Evolutionary conservation across 2,797 vertebrate species (phyloP).

Genomic region (Nannoperca australis): DNA sequence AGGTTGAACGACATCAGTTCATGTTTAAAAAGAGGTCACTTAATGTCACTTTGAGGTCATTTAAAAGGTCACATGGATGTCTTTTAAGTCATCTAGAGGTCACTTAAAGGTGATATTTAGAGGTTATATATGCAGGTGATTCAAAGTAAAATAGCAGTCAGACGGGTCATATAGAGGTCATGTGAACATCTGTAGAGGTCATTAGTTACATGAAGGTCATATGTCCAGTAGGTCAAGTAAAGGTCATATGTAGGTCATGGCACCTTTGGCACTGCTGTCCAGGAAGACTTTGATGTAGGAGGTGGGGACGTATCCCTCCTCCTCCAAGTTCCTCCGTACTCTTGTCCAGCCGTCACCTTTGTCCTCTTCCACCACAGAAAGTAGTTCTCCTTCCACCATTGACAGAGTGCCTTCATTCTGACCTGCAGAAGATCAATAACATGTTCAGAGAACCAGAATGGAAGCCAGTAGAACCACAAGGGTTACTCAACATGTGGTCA

Average conservation of each 20-base stretch:
- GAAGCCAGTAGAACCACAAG: background rate
- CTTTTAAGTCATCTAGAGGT: background rate
- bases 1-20: background rate
- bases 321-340: constrained; percentile 93
- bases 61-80: background rate
- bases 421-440: constrained; percentile 80
- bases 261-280: constrained; percentile 97
- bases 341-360: constrained; percentile 99
- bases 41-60: background rate
- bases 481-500: background rate
- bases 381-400: constrained; percentile 95
- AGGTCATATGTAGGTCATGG: constrained; percentile 68
- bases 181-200: background rate
- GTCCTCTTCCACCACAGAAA: constrained; percentile 98
- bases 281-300: constrained; percentile 98
- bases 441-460: background rate
- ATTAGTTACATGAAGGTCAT: background rate
- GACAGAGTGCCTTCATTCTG: constrained; percentile 98
- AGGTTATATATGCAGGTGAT: too few relatives aligned
- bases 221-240: background rate
- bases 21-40: constrained; percentile 1
- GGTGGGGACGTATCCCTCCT: constrained; percentile 98
- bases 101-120: background rate
- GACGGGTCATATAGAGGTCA: too few relatives aligned
- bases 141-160: too few relatives aligned